A percentile compares a stretch with the other conserved stretches of the same genome.
phyloP scores from a whole-genome alignment of 2,113 vertebrate species.

The Pseudorhombus dupliciocellatus region DNA sequence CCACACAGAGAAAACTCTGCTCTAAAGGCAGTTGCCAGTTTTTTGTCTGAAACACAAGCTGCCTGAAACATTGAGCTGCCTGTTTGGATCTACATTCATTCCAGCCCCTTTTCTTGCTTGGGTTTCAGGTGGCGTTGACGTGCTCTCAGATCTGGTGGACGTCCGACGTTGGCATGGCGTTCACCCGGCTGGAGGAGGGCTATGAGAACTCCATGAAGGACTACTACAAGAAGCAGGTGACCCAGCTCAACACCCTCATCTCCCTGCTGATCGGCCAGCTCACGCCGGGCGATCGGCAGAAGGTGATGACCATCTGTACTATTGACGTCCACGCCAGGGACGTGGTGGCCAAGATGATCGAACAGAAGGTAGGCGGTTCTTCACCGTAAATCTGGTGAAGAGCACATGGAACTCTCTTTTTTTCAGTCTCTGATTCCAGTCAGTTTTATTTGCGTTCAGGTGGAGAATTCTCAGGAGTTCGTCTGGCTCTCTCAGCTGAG shows the following conservation, averaged over 20 bases:
- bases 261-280: slow-evolving; percentile 92
- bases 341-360: slow-evolving; percentile 92
- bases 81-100: no score
- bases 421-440: background rate
- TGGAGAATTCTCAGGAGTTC: slow-evolving; percentile 91
- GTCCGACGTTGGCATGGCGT: slow-evolving; percentile 89
- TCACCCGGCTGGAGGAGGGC: slow-evolving; percentile 91
- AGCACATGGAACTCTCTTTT: background rate
- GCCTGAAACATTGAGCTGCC: background rate
- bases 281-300: slow-evolving; percentile 90
- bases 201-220: slow-evolving; percentile 93
- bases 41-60: slow-evolving; percentile 8
- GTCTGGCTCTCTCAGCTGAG: slow-evolving; percentile 95
- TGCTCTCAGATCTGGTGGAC: slow-evolving; percentile 99
- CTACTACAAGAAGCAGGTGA: slow-evolving; percentile 93
- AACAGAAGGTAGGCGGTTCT: slow-evolving; percentile 90
- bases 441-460: slow-evolving; percentile 73
- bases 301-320: slow-evolving; percentile 97
- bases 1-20: background rate
- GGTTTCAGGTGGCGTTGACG: slow-evolving; percentile 87
- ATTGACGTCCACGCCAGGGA: slow-evolving; percentile 96
- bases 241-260: slow-evolving; percentile 92
- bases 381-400: background rate
- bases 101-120: background rate
- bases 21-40: background rate